These are phyloP conservation scores for Geophilus truncorum DNA, from an alignment of 2,888 invertebrate genomes.

Conservation along the genomic window DNA sequence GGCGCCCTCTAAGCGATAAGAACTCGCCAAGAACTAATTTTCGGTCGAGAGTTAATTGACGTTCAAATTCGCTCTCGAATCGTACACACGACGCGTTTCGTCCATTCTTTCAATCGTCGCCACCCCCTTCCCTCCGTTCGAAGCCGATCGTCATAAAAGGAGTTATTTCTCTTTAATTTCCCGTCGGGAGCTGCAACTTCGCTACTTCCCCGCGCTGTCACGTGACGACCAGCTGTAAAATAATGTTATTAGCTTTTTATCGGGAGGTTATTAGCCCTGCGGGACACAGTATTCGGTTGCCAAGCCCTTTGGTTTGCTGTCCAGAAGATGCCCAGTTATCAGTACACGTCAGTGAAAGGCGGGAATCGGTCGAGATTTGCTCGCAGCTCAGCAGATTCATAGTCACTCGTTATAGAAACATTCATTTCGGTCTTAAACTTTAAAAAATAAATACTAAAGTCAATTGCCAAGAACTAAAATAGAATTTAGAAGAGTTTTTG, in stretches of 20 bases:
- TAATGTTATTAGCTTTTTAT: conserved; percentile 13
- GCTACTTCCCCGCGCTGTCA: not conserved
- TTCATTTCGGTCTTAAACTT: not conserved
- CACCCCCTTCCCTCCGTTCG: not conserved
- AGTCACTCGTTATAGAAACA: not conserved
- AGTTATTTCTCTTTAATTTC: conserved; percentile 4
- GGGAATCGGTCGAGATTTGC: conserved; percentile 14
- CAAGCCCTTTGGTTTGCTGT: not conserved
- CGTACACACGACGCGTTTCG: not conserved
- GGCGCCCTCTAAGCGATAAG: conserved; percentile 12
- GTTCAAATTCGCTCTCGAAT: conserved; percentile 16
- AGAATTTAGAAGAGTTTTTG: not conserved
- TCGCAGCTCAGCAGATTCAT: not conserved
- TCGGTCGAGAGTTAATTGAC: conserved; percentile 15
- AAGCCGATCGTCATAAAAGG: conserved; percentile 16
- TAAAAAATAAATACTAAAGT: not conserved
- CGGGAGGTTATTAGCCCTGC: not conserved
- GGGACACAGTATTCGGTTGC: conserved; percentile 14
- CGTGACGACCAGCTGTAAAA: conserved; percentile 10
- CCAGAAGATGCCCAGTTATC: conserved; percentile 10
- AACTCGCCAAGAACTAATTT: conserved; percentile 17
- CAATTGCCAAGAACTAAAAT: not conserved
- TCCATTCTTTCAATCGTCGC: not conserved
- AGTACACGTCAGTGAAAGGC: not conserved
- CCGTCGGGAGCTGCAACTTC: not conserved